phyloP scores from a whole-genome alignment of 2,888 invertebrate genomes.

The Synergus gifuensis region DNA sequence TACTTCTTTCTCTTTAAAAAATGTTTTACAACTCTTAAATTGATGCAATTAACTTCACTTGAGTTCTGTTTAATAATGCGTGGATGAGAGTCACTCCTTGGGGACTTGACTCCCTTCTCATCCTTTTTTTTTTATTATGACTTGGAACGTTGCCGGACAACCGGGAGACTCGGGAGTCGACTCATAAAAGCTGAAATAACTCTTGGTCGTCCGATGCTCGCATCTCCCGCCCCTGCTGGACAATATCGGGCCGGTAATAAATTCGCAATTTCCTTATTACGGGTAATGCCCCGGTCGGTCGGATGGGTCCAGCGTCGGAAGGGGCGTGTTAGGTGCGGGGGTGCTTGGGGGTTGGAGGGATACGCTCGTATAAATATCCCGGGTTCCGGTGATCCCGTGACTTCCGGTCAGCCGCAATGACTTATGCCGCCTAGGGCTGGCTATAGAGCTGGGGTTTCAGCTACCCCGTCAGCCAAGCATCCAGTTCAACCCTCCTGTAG shows the following conservation, averaged over 20 bases:
- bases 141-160: slow-evolving; percentile 73
- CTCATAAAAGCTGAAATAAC: slow-evolving; percentile 77
- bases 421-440: slow-evolving; percentile 71
- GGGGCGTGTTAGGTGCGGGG: slow-evolving; percentile 45
- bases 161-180: slow-evolving; percentile 61
- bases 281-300: slow-evolving; percentile 77
- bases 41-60: not conserved
- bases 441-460: slow-evolving; percentile 50
- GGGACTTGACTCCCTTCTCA: slow-evolving; percentile 43
- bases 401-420: slow-evolving; percentile 78
- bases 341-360: slow-evolving; percentile 58
- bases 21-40: not conserved
- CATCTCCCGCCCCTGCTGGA: slow-evolving; percentile 59
- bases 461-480: slow-evolving; percentile 47
- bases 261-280: slow-evolving; percentile 78
- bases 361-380: slow-evolving; percentile 76
- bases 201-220: slow-evolving; percentile 65
- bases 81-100: slow-evolving; percentile 10
- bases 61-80: slow-evolving; percentile 7
- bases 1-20: too few relatives aligned
- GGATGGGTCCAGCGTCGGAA: slow-evolving; percentile 52
- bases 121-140: slow-evolving; percentile 52
- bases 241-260: slow-evolving; percentile 76
- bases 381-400: slow-evolving; percentile 77
- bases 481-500: slow-evolving; percentile 49